A percentile compares a stretch with the other conserved stretches of the same genome.
phyloP scores from a whole-genome alignment of 2,113 vertebrate species.

The Manacus vitellinus region DNA sequence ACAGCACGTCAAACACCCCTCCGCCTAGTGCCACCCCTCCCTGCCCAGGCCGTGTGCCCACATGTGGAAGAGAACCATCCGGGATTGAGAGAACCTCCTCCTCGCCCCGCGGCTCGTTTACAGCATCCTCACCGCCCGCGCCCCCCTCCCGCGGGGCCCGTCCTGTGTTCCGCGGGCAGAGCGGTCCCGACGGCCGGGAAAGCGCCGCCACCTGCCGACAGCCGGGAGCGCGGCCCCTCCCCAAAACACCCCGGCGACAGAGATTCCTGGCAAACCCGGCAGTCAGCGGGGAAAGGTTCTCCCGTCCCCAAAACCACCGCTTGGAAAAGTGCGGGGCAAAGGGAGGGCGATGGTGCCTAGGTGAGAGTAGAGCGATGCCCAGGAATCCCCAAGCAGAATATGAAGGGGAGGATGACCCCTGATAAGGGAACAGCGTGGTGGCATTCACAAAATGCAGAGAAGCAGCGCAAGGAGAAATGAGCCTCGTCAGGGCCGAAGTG shows the following conservation, averaged over 20 bases:
- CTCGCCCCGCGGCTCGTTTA: rapidly evolving
- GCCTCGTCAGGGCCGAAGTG: neutral
- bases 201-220: neutral
- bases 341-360: neutral
- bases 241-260: rapidly evolving
- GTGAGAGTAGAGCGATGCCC: rapidly evolving
- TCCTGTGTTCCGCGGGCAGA: neutral
- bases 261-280: rapidly evolving
- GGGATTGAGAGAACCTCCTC: neutral
- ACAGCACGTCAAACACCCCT: neutral
- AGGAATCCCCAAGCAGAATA: neutral
- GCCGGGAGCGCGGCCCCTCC: neutral
- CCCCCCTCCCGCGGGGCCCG: neutral
- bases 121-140: neutral
- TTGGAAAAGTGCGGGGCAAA: rapidly evolving
- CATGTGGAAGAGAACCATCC: neutral
- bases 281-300: neutral
- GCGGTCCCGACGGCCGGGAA: neutral
- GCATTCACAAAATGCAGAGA: neutral
- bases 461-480: rapidly evolving
- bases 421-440: rapidly evolving
- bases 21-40: neutral
- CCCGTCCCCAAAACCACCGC: rapidly evolving
- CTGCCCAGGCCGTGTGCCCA: neutral
- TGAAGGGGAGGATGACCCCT: too few species aligned